These are phyloP conservation scores for Perodicticus potto DNA, from an alignment of 2,797 vertebrate species.

Conservation along the genomic window DNA sequence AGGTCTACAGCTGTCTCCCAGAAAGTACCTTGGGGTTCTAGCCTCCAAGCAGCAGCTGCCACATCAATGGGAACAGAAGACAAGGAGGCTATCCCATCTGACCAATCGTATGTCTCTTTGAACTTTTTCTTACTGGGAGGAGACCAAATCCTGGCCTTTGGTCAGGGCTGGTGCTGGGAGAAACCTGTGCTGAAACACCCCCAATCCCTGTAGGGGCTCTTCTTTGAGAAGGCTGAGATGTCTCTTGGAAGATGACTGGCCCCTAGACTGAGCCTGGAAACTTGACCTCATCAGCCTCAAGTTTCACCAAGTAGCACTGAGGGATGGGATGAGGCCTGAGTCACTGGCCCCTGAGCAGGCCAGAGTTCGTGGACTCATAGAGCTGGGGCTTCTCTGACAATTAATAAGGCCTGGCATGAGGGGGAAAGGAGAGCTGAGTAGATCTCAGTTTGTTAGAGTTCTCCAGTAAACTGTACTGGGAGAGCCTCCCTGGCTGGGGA, in stretches of 20 bases:
- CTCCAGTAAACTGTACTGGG: background rate
- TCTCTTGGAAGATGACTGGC: background rate
- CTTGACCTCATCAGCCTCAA: background rate
- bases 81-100: background rate
- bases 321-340: background rate
- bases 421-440: background rate
- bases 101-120: background rate
- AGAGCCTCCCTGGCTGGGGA: background rate
- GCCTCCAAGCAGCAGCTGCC: background rate
- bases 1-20: background rate
- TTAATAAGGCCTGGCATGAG: background rate
- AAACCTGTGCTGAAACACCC: background rate
- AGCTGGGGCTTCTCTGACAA: background rate
- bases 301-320: background rate
- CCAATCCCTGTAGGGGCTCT: background rate
- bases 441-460: background rate
- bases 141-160: background rate
- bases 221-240: background rate
- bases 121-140: background rate
- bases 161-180: background rate
- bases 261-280: conserved; percentile 1
- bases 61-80: background rate
- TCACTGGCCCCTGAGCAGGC: background rate
- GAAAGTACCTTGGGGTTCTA: background rate
- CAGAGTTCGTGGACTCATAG: background rate